Base-by-base conservation (phyloP, 2,797 vertebrate genomes). In the Malurus splendens region DNA sequence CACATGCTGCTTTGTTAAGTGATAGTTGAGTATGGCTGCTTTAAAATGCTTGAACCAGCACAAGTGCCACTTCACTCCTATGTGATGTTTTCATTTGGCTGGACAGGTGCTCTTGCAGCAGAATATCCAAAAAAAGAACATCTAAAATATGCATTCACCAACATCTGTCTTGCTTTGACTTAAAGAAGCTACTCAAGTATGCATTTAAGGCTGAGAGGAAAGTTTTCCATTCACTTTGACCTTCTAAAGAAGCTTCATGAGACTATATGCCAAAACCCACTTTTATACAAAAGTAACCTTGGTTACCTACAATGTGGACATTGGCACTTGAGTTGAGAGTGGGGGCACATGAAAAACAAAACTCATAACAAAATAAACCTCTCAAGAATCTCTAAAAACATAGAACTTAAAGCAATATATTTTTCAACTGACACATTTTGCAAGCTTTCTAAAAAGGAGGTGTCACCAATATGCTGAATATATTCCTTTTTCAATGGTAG, bases 101-200 rank as follows among this genome's bases (percentile, higher is more conserved):
- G 90, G 94, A 95, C 91, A 96, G 93, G 81, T 91, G 91, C 84
- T 86, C 71, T 72, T 80, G 84, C 82, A 12, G 17, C 75, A 89
- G 59, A 93, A 71, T 51, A 57, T 82, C 86, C 70, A 60, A 64
- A 79, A 93, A 96, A 91, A 91, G 82, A 93, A 79, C 88, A 81
- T 89, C 76, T 96, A 94, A 96, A 96, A 96, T 96, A 96, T 96
- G 93, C 55, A 96, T 96, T 89, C 75, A 67, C 62, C 48, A 94
- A 91, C 95, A 95, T 94, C 95, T 96, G 95, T 62, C 86, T 93
- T 56, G 17, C 45, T 90, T 90, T 81, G 68, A 93, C 78, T 93
- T 80, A 90, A 92, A 74, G 70, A 51, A 75, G 55, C 17, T 33
- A 33, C 41, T 75, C 20, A 8, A 33, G 17, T 25, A 54, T 67